Conservation (phyloP, 2,797 vertebrate species). For the Zalophus californianus region DNA sequence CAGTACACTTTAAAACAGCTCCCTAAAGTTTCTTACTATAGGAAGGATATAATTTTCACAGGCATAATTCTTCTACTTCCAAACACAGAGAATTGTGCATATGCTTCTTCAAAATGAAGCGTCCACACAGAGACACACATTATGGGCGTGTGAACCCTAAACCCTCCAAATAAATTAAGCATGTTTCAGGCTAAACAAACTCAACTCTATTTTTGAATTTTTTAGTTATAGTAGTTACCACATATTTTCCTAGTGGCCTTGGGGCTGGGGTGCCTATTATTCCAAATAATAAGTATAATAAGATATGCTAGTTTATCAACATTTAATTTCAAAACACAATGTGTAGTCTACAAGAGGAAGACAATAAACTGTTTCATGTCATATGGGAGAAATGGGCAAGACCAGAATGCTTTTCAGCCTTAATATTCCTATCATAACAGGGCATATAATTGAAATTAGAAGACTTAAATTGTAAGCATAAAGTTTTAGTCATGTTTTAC, state of each 20-base stretch:
- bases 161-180: background rate
- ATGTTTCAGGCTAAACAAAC: background rate
- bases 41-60: background rate
- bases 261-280: background rate
- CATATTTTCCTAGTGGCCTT: background rate
- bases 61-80: background rate
- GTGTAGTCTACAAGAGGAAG: background rate
- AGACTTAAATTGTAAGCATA: background rate
- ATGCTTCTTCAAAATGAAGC: background rate
- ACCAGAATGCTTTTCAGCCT: background rate
- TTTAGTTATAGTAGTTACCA: background rate
- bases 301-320: background rate
- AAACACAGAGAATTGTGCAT: background rate
- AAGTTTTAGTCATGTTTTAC: constrained; percentile 43
- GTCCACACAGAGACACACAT: background rate
- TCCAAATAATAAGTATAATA: background rate
- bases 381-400: background rate
- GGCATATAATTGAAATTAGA: background rate
- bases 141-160: background rate
- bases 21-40: background rate
- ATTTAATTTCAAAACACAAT: constrained; percentile 34
- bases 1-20: background rate
- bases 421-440: background rate
- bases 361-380: background rate
- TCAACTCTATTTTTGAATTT: background rate